These are phyloP conservation scores for Scelioninae gen. 1 DNA, from an alignment of 2,888 invertebrate genomes.

Conservation along the genomic window DNA sequence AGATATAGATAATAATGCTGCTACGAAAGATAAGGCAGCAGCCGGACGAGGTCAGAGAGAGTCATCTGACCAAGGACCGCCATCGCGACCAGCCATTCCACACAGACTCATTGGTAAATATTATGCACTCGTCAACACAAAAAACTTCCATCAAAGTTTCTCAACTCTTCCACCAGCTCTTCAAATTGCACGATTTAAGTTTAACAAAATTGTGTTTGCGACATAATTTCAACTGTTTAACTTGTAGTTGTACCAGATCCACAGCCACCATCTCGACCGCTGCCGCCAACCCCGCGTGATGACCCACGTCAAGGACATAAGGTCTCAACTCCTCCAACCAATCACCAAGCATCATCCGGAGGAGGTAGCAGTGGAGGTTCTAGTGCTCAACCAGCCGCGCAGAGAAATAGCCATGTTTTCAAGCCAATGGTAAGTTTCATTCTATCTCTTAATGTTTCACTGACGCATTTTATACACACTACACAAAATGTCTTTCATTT, in stretches of 20 bases:
- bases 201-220: constrained; percentile 32
- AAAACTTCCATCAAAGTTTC: background rate
- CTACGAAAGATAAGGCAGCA: constrained; percentile 78
- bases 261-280: constrained; percentile 91
- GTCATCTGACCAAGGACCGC: constrained; percentile 93
- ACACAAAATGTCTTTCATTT: constrained; percentile 67
- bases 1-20: constrained; percentile 80
- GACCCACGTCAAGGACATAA: constrained; percentile 84
- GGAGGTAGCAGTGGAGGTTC: constrained; percentile 78
- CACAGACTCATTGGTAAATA: constrained; percentile 91
- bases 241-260: constrained; percentile 92
- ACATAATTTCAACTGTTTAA: constrained; percentile 55
- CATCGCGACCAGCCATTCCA: constrained; percentile 94
- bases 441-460: background rate
- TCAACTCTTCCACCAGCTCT: background rate
- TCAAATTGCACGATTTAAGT: background rate
- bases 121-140: constrained; percentile 3
- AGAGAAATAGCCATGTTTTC: constrained; percentile 93
- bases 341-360: constrained; percentile 78
- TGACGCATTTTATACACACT: constrained; percentile 13
- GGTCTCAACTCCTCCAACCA: constrained; percentile 83
- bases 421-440: constrained; percentile 91
- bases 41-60: constrained; percentile 82
- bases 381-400: constrained; percentile 87
- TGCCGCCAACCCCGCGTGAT: constrained; percentile 93